Evolutionary conservation across 2,888 invertebrate genomes (phyloP).

Genomic region (Allacma fusca): DNA sequence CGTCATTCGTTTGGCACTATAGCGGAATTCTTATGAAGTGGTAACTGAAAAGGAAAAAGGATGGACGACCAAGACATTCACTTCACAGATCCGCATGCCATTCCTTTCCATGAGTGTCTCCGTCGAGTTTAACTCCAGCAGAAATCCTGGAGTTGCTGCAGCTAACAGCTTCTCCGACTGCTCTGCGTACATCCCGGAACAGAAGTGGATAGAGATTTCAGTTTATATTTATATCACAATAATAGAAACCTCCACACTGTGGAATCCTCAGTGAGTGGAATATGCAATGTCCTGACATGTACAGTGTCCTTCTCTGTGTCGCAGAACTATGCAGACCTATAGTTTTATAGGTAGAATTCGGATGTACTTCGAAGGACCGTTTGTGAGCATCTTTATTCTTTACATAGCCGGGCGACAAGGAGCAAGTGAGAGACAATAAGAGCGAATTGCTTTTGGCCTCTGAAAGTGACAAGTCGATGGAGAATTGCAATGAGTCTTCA

Average conservation of each 20-base stretch:
- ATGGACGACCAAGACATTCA: slow-evolving; percentile 32
- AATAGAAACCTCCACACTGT: too few relatives aligned
- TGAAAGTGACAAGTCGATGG: slow-evolving; percentile 45
- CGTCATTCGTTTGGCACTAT: slow-evolving; percentile 35
- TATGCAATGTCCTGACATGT: too few relatives aligned
- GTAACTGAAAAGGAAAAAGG: slow-evolving; percentile 36
- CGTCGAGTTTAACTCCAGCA: background rate
- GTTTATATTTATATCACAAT: slow-evolving; percentile 6
- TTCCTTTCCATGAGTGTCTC: slow-evolving; percentile 14
- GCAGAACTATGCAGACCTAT: too few relatives aligned
- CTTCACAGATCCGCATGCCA: slow-evolving; percentile 28
- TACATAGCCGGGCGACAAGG: slow-evolving; percentile 3
- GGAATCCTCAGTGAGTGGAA: too few relatives aligned
- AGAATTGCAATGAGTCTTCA: slow-evolving; percentile 45
- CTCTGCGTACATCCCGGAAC: background rate
- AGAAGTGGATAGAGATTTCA: slow-evolving; percentile 13
- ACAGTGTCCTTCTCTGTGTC: too few relatives aligned
- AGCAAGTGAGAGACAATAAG: slow-evolving; percentile 32
- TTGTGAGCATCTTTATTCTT: background rate
- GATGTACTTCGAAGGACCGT: background rate
- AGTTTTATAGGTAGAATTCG: too few relatives aligned
- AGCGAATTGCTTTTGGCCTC: slow-evolving; percentile 39
- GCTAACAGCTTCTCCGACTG: background rate
- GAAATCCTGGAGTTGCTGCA: background rate
- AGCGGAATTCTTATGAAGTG: slow-evolving; percentile 44